A percentile compares a stretch with the other conserved stretches of the same genome.
These are phyloP conservation scores for Colletes gigas DNA, from an alignment of 1,140 invertebrate species.

Conservation along the genomic window DNA sequence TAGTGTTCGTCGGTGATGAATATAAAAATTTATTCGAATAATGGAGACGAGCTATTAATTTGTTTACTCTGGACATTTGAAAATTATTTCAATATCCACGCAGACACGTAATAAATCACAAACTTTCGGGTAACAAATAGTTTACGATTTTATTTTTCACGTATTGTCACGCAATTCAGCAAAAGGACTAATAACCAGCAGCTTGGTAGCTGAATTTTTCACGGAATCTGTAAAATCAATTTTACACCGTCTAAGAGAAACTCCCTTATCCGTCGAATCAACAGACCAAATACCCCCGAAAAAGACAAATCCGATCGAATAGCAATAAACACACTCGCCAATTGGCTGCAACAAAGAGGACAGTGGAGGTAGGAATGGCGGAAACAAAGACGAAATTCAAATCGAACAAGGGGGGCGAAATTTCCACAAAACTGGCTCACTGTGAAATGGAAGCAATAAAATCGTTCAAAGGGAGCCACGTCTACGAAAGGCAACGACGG, in stretches of 20 bases:
- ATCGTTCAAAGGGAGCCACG: constrained; percentile 15
- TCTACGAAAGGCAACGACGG: neutral
- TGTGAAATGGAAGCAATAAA: constrained; percentile 38
- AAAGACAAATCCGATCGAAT: neutral
- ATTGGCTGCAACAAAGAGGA: neutral
- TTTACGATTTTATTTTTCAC: too few relatives aligned
- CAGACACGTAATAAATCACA: too few relatives aligned
- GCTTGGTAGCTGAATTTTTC: too few relatives aligned
- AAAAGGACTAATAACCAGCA: too few relatives aligned
- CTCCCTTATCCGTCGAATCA: neutral
- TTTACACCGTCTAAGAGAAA: neutral
- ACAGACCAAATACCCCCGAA: neutral
- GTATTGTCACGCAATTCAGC: too few relatives aligned
- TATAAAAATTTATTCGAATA: too few relatives aligned
- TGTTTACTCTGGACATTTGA: too few relatives aligned
- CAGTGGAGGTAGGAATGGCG: neutral
- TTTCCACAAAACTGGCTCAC: constrained; percentile 9
- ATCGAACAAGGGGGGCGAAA: constrained; percentile 23
- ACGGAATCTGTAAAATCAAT: too few relatives aligned
- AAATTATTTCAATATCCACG: too few relatives aligned
- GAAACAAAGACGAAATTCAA: constrained; percentile 11
- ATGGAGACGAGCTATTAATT: too few relatives aligned
- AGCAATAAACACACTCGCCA: constrained; percentile 17
- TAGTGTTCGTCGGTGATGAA: too few relatives aligned
- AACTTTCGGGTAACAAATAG: too few relatives aligned